Evolutionary conservation across 1,140 invertebrate genomes (phyloP), one percentile per base, ranked within the genome.

Genomic region (Atta colombica): DNA sequence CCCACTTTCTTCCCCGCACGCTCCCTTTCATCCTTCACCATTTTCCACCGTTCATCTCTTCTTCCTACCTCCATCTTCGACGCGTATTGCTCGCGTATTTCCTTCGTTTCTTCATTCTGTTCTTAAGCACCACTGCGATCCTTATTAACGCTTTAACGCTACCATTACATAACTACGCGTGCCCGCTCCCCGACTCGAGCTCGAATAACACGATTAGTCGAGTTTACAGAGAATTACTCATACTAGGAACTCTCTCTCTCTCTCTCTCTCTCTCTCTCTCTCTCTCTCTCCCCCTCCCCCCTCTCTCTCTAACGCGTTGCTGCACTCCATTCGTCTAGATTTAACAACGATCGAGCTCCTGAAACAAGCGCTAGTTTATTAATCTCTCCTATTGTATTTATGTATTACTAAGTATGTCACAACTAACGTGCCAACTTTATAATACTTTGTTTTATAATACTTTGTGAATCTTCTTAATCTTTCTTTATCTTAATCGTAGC

Each of bases 141-240:
- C 89, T 89, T 88, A 89, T 87, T 86, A 81, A 86, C 69, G 80
- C 89, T 91, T 91, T 87, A 92, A 90, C 87, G 81, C 86, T 86
- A 69, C 51, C 90, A 77, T 80, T 69, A 77, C 85, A 86, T 86
- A 86, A 86, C 74, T 86, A 80, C 85, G 61, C 74, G 85, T 58
- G 21, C 77, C 61, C 49, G 61, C 86, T 39, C 35, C 35, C 35
- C 35, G 35, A 82, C 77, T 80, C 66, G 63, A 69, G 87, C 91
- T 91, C 90, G 87, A 87, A 87, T 82, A 87, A 89, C 86, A 87
- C 88, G 86, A 89, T 89, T 86, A 86, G 77, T 87, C 85, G 85
- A 87, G 85, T 86, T 88, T 87, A 88, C 87, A 87, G 86, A 71
- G 77, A 82, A 85, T 85, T 84, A 85, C 63, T 58, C 85, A 77